Evolutionary conservation across 2,113 vertebrate genomes (phyloP).

Genomic region (Ceyx margarethae): DNA sequence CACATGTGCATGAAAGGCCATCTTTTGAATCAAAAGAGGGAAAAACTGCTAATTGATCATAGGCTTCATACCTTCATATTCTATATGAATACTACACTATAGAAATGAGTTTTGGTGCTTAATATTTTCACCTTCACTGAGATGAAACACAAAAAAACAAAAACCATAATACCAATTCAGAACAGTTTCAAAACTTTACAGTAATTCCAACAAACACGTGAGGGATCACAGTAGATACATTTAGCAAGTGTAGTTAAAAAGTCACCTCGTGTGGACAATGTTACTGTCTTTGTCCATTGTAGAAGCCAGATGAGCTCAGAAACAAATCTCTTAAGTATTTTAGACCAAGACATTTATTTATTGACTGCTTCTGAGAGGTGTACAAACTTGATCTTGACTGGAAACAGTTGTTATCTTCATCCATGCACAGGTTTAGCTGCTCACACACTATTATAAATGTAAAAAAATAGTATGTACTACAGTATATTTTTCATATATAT

Average conservation of each 20-base stretch:
- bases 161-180: background rate
- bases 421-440: background rate
- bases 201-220: background rate
- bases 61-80: background rate
- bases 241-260: background rate
- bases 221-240: background rate
- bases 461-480: background rate
- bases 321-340: background rate
- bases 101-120: background rate
- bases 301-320: background rate
- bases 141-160: background rate
- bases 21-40: background rate
- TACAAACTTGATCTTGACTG: background rate
- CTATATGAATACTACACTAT: background rate
- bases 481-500: too few relatives aligned
- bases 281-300: background rate
- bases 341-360: background rate
- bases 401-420: background rate
- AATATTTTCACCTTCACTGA: background rate
- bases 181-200: background rate
- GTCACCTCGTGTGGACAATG: background rate
- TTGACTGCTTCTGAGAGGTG: background rate
- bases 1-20: background rate
- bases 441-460: background rate
- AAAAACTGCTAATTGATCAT: background rate